Evolutionary conservation across 2,797 vertebrate genomes (phyloP), one percentile per base, ranked within the genome.

Genomic region (Novumbra hubbsi): DNA sequence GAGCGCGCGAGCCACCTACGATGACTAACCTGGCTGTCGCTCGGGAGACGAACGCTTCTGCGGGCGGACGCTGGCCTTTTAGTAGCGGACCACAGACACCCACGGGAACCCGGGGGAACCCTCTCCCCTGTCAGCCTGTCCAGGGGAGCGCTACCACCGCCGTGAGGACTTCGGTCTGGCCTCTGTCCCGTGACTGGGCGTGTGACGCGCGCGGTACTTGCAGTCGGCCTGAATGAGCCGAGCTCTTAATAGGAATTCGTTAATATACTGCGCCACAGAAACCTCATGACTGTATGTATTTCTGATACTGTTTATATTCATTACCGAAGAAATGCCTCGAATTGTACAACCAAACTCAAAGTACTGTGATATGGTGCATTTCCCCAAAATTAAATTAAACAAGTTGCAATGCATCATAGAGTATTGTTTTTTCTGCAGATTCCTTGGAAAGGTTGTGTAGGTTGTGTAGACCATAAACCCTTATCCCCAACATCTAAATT

Each of bases 171-270:
- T 50, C 50, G 34, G 34, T 65, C 24, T 4, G 19, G 19, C 19
- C 9, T 57, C 52, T 57, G 19, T 57, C 2, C n/a, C 19, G n/a
- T 8, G 52, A 9, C 2, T 8, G 19, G 52, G 3, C 2, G 19
- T 21, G 5, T 60, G 60, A 45, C 27, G 14, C 24, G 24, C 21
- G 28, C 24, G 28, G 28, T 9, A 64, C 62, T 5, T 15, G 6
- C 62, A 28, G 24, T 28, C 69, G 30, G 48, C 45, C 78, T n/a
- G 76, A 65, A 65, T 34, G 27, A 83, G 38, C 74, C 74, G 57
- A 80, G 50, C 50, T 83, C 32, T 70, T 77, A 81, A 90, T 92
- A 92, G 90, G 92, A 92, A 92, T 57, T 57, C 0, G 21, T 75
- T 68, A 48, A 77, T 72, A 83, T n/a, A 69, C 41, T 62, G 76